Base-by-base conservation (phyloP, 2,113 vertebrate species). In the Girardinichthys multiradiatus region DNA sequence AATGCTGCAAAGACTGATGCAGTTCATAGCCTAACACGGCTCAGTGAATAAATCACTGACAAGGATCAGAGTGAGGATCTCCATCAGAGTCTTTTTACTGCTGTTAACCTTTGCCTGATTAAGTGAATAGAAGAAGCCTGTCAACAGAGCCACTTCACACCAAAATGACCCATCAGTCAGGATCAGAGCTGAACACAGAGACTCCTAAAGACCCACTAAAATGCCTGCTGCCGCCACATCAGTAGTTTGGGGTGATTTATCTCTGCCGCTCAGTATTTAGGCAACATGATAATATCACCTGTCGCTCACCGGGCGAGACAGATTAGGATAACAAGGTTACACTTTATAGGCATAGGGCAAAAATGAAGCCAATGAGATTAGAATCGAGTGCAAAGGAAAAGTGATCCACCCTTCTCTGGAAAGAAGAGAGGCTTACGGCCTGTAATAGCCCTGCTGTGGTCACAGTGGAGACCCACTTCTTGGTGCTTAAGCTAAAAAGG, bases 301-400 rank as follows among this genome's bases (percentile, higher is more conserved):
- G 89, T 90, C 92, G 89, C 78, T 92, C 86, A 90, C 64, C 72
- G 86, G 88, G 64, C 10, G 72, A 90, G 84, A 88, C 83, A 62
- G 91, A 92, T 93, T 89, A 80, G 64, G 72, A 71, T 94, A 95
- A 93, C 81, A 2, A 93, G 84, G 87, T 94, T 94, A 93, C 61
- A 74, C 74, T 74, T 93, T 89, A 86, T 93, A 85, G 90, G 92
- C 83, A 77, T 59, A n/a, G 82, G 81, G 91, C 85, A 90, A 86
- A 93, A 90, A 92, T 91, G 91, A 91, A 83, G 74, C 61, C 86
- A 93, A 95, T 86, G 57, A 77, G 90, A 93, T 95, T 94, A 94
- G 88, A 76, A 94, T 94, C 30, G 93, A 94, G 92, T 89, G 81
- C 78, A 76, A 42, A 67, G 69, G 94, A 85, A 94, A 94, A 91